phyloP scores from a whole-genome alignment of 2,113 vertebrate genomes.

The Albula glossodonta region DNA sequence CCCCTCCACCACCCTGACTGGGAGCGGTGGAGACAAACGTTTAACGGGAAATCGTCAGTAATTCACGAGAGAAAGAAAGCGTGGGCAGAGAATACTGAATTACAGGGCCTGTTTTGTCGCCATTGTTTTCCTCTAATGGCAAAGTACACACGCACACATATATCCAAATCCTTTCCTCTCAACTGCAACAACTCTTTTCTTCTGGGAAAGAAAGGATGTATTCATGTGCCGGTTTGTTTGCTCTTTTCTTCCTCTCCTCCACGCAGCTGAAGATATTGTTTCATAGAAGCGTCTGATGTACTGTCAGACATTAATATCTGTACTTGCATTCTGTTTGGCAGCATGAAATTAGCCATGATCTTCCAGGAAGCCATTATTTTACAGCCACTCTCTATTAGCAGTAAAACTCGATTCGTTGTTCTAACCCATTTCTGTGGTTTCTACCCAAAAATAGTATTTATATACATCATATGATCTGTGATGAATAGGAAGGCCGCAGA shows the following conservation, averaged over 20 bases:
- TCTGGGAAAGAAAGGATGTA: neutral
- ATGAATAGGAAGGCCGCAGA: constrained; percentile 25
- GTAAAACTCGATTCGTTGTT: neutral
- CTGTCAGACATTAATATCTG: neutral
- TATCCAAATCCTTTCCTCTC: constrained; percentile 4
- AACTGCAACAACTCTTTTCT: constrained; percentile 2
- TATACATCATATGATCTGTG: constrained; percentile 18
- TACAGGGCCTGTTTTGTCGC: constrained; percentile 35
- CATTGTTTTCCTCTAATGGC: constrained; percentile 36
- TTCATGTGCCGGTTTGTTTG: constrained; percentile 14
- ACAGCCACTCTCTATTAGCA: neutral
- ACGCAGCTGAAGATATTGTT: neutral
- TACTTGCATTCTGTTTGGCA: neutral
- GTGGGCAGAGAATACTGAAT: constrained; percentile 43
- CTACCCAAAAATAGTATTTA: neutral
- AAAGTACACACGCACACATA: constrained; percentile 22
- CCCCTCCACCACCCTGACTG: neutral
- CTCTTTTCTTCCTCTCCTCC: neutral
- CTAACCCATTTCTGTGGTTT: no score
- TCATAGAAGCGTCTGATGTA: neutral
- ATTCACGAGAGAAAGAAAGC: constrained; percentile 38
- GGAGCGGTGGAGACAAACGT: constrained; percentile 38
- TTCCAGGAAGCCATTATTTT: neutral
- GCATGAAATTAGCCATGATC: neutral
- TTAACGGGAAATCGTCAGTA: constrained; percentile 49